Evolutionary conservation across 2,888 invertebrate genomes (phyloP), one percentile per base, ranked within the genome.

Genomic region (Hirtodrosophila cameraria): DNA sequence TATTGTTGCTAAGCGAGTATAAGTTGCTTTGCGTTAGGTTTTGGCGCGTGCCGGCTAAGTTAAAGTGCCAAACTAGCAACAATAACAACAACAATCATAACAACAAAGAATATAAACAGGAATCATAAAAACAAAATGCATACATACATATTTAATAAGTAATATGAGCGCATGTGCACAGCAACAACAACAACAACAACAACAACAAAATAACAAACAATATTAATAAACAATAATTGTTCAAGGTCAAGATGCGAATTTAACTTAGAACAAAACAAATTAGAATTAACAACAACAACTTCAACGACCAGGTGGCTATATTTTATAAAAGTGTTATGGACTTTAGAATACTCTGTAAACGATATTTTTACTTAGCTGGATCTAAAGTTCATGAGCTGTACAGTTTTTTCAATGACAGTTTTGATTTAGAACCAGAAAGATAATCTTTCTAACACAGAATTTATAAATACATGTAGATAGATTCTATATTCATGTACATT

Each of bases 211-310:
- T 41, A 55, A 30, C 53, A 66, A 59, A 66, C 38, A 55, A 75
- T 65, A 73, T 79, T 79, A 79, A 83, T 80, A 70, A 82, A 67
- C 80, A 79, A 80, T 79, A 79, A 86, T 83, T 80, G 65, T 52
- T 63, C 78, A 86, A 82, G 82, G 82, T 77, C 81, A 71, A 64
- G 63, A 53, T 66, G 66, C 55, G 57, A 72, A 75, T 66, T 68
- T 78, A 43, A 68, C 64, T 75, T 72, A 82, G 79, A 85, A 82
- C 61, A 61, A 50, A 74, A 73, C 58, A 85, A 72, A 67, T 68
- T 41, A 36, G 33, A 68, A 70, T 62, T 49, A 77, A 65, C 31
- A 67, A 43, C 13, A 68, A 62, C 13, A 43, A 27, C 20, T 58
- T 18, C 25, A 52, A 33, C 9, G 50, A 69, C 39, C 59, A 52